Percentiles rank a stretch among this genome's conserved stretches.
phyloP scores from a whole-genome alignment of 2,888 invertebrate species.

The Tridacna gigas region DNA sequence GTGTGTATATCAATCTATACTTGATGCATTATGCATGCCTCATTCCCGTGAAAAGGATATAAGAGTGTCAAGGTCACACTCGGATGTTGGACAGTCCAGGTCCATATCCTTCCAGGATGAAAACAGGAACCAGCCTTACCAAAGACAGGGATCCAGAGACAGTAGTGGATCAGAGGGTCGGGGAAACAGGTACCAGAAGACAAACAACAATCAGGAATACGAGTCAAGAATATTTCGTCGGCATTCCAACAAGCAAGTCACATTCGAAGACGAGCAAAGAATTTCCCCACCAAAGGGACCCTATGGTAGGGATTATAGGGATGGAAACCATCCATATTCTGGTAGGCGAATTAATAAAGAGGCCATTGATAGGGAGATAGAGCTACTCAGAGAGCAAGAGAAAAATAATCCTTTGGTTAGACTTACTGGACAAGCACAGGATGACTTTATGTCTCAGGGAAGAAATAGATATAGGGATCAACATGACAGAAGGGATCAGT shows the following conservation, averaged over 20 bases:
- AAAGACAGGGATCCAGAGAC: slow-evolving; percentile 59
- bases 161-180: slow-evolving; percentile 60
- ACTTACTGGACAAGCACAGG: slow-evolving; percentile 9
- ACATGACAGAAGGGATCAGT: slow-evolving; percentile 35
- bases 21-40: slow-evolving; percentile 39
- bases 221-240: slow-evolving; percentile 66
- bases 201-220: slow-evolving; percentile 46
- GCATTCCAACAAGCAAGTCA: slow-evolving; percentile 54
- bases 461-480: slow-evolving; percentile 28
- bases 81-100: slow-evolving; percentile 59
- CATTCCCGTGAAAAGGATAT: slow-evolving; percentile 53
- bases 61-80: slow-evolving; percentile 52
- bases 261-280: slow-evolving; percentile 51
- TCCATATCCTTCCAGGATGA: slow-evolving; percentile 51
- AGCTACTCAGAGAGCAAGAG: slow-evolving; percentile 22
- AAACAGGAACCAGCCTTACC: slow-evolving; percentile 40
- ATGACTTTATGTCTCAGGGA: neutral
- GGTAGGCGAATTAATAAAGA: slow-evolving; percentile 6
- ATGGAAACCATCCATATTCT: slow-evolving; percentile 22
- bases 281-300: slow-evolving; percentile 36
- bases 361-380: slow-evolving; percentile 22
- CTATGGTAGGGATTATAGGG: slow-evolving; percentile 19
- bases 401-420: slow-evolving; percentile 23
- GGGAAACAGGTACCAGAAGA: slow-evolving; percentile 33
- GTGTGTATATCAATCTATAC: neutral